Base-by-base conservation (phyloP, 2,888 invertebrate species). In the Ormyrus pomaceus region DNA sequence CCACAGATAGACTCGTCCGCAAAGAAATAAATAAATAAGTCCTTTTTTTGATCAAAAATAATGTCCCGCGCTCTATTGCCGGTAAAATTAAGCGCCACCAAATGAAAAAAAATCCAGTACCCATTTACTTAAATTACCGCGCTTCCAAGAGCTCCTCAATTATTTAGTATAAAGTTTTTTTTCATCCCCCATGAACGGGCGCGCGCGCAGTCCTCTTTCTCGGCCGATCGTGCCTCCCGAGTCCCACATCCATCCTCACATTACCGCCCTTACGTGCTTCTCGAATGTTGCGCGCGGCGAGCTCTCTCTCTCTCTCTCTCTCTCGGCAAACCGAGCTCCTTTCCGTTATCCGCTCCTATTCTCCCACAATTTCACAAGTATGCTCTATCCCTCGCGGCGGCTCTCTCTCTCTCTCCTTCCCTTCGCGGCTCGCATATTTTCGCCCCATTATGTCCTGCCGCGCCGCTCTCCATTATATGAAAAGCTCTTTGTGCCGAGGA, bases 341-440 rank as follows among this genome's bases (percentile, higher is more conserved):
- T 55, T 46, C 59, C 13, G 71, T 55, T 55, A 53, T 66, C 66
- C 77, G 10, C 46, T 77, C 59, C 66, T 59, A 66, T 77, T 73
- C 72, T 50, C n/a, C 19, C 55, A 34, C 72, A 34, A 77, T 69
- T 76, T 69, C 58, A 71, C 70, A 71, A 65, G 58, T 70, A 50
- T 58, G 13, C 65, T 70, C 70, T 65, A 50, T 51, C 64, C 62
- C 13, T 74, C 55, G 76, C 7, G 46, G 6, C 19, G 48, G 45
- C n/a, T 56, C 56, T 66, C 59, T 64, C 71, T 55, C 58, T 51
- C 62, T 59, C n/a, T 34, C 58, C 9, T 19, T 19, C 19, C 19
- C 19, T 19, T 19, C 19, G 19, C 19, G 19, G 19, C 48, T 34
- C 55, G 64, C 58, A 71, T 65, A 71, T 65, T 73, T 53, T 78